Percentiles rank a stretch among this genome's conserved stretches.
These are phyloP conservation scores for Amblyraja radiata DNA, from an alignment of 2,797 vertebrate genomes.

Conservation along the genomic window DNA sequence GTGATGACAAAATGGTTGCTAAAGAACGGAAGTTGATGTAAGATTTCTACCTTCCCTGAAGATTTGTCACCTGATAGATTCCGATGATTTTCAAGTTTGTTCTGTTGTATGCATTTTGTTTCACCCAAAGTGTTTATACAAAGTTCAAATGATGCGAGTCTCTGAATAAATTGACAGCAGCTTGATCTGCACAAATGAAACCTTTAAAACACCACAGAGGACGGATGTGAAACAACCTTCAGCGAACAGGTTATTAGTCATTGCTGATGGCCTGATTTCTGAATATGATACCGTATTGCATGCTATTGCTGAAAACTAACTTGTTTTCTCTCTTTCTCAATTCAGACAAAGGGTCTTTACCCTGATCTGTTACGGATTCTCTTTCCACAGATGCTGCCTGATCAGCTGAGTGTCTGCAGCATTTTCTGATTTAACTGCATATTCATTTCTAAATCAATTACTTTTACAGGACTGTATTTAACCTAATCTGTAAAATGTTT, in stretches of 20 bases:
- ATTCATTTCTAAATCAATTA: background rate
- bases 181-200: background rate
- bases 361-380: too few relatives aligned
- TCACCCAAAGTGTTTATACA: background rate
- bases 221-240: background rate
- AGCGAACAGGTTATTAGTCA: background rate
- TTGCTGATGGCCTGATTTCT: background rate
- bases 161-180: background rate
- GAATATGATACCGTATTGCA: background rate
- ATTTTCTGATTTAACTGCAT: too few relatives aligned
- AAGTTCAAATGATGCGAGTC: background rate
- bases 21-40: background rate
- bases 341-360: too few relatives aligned
- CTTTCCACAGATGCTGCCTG: too few relatives aligned
- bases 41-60: constrained; percentile 2
- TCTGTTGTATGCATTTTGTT: background rate
- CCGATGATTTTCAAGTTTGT: background rate
- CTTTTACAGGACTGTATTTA: background rate
- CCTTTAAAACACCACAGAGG: background rate
- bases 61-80: background rate
- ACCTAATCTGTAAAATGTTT: background rate
- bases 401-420: too few relatives aligned
- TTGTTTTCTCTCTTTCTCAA: too few relatives aligned
- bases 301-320: background rate
- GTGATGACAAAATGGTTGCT: constrained; percentile 31